A percentile compares a stretch with the other conserved stretches of the same genome.
phyloP scores from a whole-genome alignment of 1,140 invertebrate species.

The Habropoda laboriosa region DNA sequence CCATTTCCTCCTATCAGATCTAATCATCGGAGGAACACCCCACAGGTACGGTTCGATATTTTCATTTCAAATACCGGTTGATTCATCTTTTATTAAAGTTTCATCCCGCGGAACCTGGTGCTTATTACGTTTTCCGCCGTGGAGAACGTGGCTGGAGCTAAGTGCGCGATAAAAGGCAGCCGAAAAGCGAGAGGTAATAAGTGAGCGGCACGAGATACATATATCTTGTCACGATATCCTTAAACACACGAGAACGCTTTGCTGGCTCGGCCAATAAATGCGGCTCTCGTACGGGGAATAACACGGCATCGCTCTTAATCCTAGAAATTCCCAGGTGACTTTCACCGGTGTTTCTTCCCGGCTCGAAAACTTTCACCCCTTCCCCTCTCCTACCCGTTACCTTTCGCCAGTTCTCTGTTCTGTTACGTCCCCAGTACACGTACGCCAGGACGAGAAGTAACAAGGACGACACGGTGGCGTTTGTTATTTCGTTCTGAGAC shows the following conservation, averaged over 20 bases:
- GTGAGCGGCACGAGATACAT: neutral
- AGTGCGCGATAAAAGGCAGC: constrained; percentile 7
- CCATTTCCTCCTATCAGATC: too few relatives aligned
- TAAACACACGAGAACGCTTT: constrained; percentile 31
- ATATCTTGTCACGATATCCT: constrained; percentile 39
- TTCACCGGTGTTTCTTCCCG: neutral
- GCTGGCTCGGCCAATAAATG: constrained; percentile 12
- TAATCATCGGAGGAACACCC: too few relatives aligned
- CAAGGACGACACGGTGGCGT: too few relatives aligned
- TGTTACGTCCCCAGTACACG: too few relatives aligned
- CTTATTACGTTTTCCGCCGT: constrained; percentile 13
- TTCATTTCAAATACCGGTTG: neutral
- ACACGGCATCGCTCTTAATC: constrained; percentile 35
- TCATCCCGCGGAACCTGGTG: neutral
- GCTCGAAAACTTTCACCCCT: neutral
- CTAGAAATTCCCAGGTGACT: constrained; percentile 29
- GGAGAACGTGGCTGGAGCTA: neutral
- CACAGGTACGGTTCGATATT: neutral
- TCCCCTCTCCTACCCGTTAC: neutral
- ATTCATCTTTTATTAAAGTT: constrained; percentile 22
- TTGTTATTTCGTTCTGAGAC: neutral
- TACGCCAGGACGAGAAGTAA: neutral
- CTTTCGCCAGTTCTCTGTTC: neutral
- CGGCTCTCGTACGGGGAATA: neutral
- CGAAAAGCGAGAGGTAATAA: constrained; percentile 3